A percentile compares a stretch with the other conserved stretches of the same genome.
Evolutionary conservation across 2,113 vertebrate species (phyloP).

Genomic region (Calyptommatus sinebrachiatus): DNA sequence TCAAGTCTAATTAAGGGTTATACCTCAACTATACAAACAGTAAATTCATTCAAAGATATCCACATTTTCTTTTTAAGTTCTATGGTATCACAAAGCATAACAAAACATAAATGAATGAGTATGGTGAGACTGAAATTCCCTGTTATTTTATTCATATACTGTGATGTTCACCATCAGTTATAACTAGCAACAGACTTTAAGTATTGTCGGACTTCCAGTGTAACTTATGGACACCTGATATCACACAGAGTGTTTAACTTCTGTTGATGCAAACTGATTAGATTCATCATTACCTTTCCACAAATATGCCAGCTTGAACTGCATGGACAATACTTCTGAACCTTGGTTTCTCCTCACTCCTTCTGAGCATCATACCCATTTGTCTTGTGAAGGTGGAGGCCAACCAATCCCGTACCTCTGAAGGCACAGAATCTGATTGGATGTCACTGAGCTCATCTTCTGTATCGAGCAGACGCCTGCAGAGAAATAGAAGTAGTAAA

Average conservation of each 20-base stretch:
- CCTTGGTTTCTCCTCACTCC: slow-evolving; percentile 90
- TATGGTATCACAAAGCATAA: too few species aligned
- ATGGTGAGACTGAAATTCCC: too few species aligned
- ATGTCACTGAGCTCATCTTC: slow-evolving; percentile 98
- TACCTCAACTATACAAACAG: too few species aligned
- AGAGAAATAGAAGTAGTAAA: neutral
- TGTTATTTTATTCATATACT: too few species aligned
- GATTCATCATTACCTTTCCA: slow-evolving; percentile 83
- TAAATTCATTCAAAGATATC: too few species aligned
- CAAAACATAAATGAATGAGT: too few species aligned
- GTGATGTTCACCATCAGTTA: too few species aligned
- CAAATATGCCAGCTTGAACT: slow-evolving; percentile 97
- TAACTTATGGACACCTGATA: too few species aligned
- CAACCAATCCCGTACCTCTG: slow-evolving; percentile 97
- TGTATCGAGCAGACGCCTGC: slow-evolving; percentile 89
- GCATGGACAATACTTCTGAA: slow-evolving; percentile 97
- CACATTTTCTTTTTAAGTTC: too few species aligned
- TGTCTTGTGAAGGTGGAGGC: slow-evolving; percentile 96
- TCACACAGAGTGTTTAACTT: rapidly evolving
- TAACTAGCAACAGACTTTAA: too few species aligned
- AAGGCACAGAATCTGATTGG: slow-evolving; percentile 95
- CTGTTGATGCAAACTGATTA: neutral
- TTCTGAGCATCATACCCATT: slow-evolving; percentile 95
- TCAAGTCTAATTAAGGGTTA: too few species aligned
- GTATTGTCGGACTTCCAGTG: too few species aligned